These are phyloP conservation scores for Hypsopygia costalis DNA, from an alignment of 2,888 invertebrate genomes.

Conservation along the genomic window DNA sequence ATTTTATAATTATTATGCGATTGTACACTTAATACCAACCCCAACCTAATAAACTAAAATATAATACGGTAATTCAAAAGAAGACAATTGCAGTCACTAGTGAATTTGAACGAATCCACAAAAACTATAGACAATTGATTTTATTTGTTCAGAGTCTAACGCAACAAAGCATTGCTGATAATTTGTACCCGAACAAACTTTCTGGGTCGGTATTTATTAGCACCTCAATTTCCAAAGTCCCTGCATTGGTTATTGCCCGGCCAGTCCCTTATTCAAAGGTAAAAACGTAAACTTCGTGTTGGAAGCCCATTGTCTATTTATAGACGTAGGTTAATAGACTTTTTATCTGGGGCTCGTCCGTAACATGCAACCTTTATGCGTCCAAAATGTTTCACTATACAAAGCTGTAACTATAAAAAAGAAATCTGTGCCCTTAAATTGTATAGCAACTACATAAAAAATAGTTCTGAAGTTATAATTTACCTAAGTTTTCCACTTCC, in stretches of 20 bases:
- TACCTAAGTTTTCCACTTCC: no score
- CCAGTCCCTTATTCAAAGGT: constrained; percentile 9
- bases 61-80: no score
- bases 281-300: constrained; percentile 13
- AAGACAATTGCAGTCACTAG: no score
- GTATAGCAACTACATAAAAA: no score
- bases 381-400: background rate
- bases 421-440: no score
- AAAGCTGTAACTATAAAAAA: no score
- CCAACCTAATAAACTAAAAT: no score
- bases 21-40: no score
- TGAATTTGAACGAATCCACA: no score
- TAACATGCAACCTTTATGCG: background rate
- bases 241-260: constrained; percentile 34
- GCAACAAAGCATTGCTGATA: constrained; percentile 49
- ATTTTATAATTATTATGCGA: no score
- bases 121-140: constrained; percentile 36
- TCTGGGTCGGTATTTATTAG: constrained; percentile 54
- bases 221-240: constrained; percentile 29
- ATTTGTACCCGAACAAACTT: constrained; percentile 47
- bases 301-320: constrained; percentile 8
- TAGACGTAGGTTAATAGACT: constrained; percentile 5
- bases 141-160: constrained; percentile 25
- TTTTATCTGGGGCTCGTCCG: constrained; percentile 4
- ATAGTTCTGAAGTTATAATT: no score